Evolutionary conservation across 2,797 vertebrate genomes (phyloP).

Genomic region (Karalla daura): DNA sequence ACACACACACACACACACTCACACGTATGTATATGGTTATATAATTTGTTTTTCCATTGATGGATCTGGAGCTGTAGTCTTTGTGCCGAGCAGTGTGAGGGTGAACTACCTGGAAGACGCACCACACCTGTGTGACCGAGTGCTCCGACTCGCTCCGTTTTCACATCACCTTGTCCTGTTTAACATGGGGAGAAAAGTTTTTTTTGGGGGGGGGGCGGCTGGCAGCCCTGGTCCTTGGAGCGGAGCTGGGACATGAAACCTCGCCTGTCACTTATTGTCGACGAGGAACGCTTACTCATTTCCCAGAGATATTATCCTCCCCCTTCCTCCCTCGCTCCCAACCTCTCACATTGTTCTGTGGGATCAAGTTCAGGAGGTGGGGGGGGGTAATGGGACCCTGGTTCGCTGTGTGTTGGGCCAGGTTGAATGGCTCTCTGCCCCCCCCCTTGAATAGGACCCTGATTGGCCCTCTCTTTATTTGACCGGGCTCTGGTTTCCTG

Average conservation of each 20-base stretch:
- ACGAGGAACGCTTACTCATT: constrained; percentile 58
- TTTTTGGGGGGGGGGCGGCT: no score
- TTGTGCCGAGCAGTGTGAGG: constrained; percentile 33
- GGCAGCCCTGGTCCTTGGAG: constrained; percentile 30
- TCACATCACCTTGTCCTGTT: constrained; percentile 51
- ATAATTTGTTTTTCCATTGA: constrained; percentile 47
- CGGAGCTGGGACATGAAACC: constrained; percentile 61
- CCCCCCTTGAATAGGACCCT: constrained; percentile 74
- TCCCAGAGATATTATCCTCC: constrained; percentile 76
- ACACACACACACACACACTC: no score
- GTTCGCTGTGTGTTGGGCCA: constrained; percentile 72
- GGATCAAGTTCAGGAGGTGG: constrained; percentile 72
- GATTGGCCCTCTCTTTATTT: constrained; percentile 73
- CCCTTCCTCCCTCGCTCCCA: constrained; percentile 17
- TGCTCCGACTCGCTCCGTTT: constrained; percentile 32
- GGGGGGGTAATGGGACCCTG: constrained; percentile 79
- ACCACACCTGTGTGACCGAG: constrained; percentile 45
- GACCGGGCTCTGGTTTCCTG: constrained; percentile 85
- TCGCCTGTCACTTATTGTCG: constrained; percentile 59
- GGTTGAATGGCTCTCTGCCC: constrained; percentile 77
- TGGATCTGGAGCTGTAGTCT: constrained; percentile 35
- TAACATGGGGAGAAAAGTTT: neutral
- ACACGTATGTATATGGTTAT: no score
- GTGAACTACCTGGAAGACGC: constrained; percentile 30
- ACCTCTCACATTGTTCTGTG: constrained; percentile 63